These are phyloP conservation scores for Rhinichthys klamathensis DNA, from an alignment of 2,113 vertebrate species.

Conservation along the genomic window DNA sequence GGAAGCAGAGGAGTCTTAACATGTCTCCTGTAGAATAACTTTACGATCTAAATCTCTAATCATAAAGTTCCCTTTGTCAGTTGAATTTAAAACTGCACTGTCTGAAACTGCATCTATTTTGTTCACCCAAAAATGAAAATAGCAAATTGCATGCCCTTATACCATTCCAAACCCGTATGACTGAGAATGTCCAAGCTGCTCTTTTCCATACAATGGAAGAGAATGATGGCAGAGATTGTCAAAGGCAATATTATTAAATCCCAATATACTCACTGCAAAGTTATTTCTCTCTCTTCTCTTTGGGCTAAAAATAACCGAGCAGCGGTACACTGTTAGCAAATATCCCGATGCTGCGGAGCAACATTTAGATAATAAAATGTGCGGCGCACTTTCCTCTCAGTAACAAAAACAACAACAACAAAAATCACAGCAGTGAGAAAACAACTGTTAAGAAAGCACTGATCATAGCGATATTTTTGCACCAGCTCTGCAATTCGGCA, in stretches of 20 bases:
- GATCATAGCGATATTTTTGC: too few relatives aligned
- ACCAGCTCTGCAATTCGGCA: too few relatives aligned
- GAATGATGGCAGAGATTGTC: neutral
- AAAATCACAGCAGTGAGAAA: too few relatives aligned
- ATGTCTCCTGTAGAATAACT: neutral
- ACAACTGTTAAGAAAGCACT: too few relatives aligned
- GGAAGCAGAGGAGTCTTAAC: neutral
- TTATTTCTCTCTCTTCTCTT: too few relatives aligned
- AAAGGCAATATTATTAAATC: neutral
- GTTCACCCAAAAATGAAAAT: neutral
- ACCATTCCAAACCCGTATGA: neutral
- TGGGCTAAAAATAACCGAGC: too few relatives aligned
- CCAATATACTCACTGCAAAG: too few relatives aligned
- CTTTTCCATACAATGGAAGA: neutral
- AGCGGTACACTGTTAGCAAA: too few relatives aligned
- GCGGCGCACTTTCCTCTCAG: too few relatives aligned
- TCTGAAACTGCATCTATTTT: neutral
- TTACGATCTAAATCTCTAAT: neutral
- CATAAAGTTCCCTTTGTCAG: neutral
- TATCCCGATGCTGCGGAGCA: too few relatives aligned
- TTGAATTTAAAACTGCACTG: neutral
- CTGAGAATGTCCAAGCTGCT: constrained; percentile 1
- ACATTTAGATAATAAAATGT: too few relatives aligned
- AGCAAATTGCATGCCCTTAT: neutral
- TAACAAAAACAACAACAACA: too few relatives aligned